Conservation (phyloP, 2,888 invertebrate genomes). For the Drosophila greeni region DNA sequence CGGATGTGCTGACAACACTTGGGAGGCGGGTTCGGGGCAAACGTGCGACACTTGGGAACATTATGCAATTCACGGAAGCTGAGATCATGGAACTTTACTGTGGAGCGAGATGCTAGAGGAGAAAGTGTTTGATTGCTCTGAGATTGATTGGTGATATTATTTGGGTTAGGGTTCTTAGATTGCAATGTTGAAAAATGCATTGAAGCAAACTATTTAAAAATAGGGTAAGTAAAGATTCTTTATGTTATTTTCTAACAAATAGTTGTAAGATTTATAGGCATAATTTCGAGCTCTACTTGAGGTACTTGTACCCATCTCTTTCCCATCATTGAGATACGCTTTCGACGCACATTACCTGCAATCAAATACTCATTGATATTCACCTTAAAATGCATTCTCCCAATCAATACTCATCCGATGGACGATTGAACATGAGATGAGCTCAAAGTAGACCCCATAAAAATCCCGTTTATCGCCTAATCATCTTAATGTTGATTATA, state of each 20-base stretch:
- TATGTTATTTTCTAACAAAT: background rate
- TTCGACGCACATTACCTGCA: conserved; percentile 8
- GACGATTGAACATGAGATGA: conserved; percentile 1
- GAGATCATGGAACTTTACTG: background rate
- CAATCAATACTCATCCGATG: conserved; percentile 9
- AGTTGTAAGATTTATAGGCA: background rate
- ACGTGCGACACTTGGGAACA: conserved; percentile 22
- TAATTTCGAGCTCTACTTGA: background rate
- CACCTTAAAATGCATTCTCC: conserved; percentile 14
- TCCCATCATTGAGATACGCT: conserved; percentile 1
- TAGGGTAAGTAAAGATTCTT: no score
- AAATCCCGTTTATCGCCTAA: conserved; percentile 46
- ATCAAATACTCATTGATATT: conserved; percentile 11
- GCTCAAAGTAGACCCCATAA: conserved; percentile 19
- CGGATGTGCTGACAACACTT: conserved; percentile 24
- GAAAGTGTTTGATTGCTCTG: background rate
- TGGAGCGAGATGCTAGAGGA: background rate
- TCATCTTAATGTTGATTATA: conserved; percentile 50
- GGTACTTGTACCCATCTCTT: background rate
- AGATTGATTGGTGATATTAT: no score
- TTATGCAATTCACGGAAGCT: conserved; percentile 10
- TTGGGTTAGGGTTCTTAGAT: no score
- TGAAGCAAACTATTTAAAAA: no score
- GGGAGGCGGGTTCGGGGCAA: conserved; percentile 10
- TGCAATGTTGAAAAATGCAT: no score